phyloP scores from a whole-genome alignment of 2,888 invertebrate species.

The Hanleya hanleyi region DNA sequence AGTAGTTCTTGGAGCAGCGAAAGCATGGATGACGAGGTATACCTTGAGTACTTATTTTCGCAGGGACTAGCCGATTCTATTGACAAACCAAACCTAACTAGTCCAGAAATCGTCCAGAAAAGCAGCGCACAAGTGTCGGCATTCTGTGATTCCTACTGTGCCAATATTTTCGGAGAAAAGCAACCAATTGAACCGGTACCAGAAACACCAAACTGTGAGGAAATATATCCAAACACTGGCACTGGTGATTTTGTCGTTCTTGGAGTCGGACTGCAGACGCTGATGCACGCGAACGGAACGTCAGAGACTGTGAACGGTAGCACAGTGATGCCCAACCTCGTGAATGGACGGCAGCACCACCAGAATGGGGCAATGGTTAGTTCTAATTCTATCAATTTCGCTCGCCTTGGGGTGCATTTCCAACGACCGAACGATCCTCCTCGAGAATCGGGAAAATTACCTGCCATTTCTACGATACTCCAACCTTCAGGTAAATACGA shows the following conservation, averaged over 20 bases:
- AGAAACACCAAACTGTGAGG: conserved; percentile 12
- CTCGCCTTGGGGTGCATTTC: not conserved
- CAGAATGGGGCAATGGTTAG: not conserved
- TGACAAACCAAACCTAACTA: conserved; percentile 23
- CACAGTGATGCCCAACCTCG: not conserved
- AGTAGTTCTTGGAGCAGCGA: conserved; percentile 54
- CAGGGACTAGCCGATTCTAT: conserved; percentile 64
- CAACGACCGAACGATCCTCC: not conserved
- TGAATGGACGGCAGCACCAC: not conserved
- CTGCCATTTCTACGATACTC: not conserved
- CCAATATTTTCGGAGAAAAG: conserved; percentile 7
- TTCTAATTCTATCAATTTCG: not conserved
- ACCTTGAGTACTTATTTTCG: conserved; percentile 66
- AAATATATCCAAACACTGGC: conserved; percentile 16
- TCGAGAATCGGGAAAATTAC: not conserved
- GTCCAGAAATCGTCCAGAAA: conserved; percentile 4
- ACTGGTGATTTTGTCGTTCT: conserved; percentile 68
- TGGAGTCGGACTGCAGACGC: conserved; percentile 69
- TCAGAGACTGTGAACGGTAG: not conserved
- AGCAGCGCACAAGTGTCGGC: conserved; percentile 4
- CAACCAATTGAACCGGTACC: not conserved
- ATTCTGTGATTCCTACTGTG: conserved; percentile 15
- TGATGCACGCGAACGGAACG: conserved; percentile 51
- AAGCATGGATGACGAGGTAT: conserved; percentile 63
- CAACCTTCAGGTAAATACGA: conserved; percentile 4